These are phyloP conservation scores for Pseudanteris insignis DNA, from an alignment of 2,888 invertebrate genomes.

Conservation along the genomic window DNA sequence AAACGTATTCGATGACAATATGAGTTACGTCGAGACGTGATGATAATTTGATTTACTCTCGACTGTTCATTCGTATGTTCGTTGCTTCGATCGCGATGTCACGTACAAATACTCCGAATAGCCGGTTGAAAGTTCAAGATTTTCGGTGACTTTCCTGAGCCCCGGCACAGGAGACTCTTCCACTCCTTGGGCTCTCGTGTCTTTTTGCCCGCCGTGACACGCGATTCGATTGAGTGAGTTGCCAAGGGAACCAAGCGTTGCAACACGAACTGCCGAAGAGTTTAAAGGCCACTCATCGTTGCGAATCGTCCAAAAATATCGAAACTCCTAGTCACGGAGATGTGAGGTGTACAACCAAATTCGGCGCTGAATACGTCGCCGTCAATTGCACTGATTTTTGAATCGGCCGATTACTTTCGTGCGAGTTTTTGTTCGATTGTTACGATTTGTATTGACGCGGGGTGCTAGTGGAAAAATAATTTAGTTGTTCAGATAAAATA, in stretches of 20 bases:
- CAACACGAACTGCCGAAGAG: slow-evolving; percentile 63
- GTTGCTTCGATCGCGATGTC: slow-evolving; percentile 20
- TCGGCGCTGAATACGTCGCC: slow-evolving; percentile 23
- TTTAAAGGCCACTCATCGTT: slow-evolving; percentile 59
- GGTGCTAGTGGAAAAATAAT: not conserved
- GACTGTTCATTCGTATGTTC: too few species aligned
- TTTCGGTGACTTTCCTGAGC: slow-evolving; percentile 52
- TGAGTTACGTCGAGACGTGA: too few species aligned
- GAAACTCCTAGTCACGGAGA: slow-evolving; percentile 45
- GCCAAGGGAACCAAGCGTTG: slow-evolving; percentile 63
- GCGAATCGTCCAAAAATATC: slow-evolving; percentile 49
- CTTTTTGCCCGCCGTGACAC: slow-evolving; percentile 51
- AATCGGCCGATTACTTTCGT: slow-evolving; percentile 31
- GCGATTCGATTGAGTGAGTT: slow-evolving; percentile 62
- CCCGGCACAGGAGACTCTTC: slow-evolving; percentile 42
- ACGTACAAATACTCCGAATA: slow-evolving; percentile 55
- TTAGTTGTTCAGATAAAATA: too few species aligned
- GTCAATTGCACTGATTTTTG: slow-evolving; percentile 41
- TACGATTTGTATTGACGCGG: not conserved
- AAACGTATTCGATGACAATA: too few species aligned
- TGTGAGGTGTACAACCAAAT: slow-evolving; percentile 38
- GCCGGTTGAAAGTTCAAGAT: slow-evolving; percentile 63
- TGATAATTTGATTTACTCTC: too few species aligned
- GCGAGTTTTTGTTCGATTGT: not conserved
- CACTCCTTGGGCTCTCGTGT: slow-evolving; percentile 14